phyloP scores from a whole-genome alignment of 2,113 vertebrate genomes.

The Channa maculata region DNA sequence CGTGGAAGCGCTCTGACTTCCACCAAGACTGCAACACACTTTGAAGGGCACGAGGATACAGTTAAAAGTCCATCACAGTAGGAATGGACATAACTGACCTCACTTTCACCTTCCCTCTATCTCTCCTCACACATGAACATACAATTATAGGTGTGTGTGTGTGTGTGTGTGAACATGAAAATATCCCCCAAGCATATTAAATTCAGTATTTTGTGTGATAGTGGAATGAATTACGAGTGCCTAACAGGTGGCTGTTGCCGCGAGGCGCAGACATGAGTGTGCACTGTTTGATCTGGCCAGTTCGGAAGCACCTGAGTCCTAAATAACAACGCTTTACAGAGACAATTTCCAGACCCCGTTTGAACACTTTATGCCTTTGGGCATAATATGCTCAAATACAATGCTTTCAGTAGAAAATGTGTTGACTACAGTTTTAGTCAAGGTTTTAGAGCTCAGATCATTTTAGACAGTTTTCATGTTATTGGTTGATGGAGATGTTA shows the following conservation, averaged over 20 bases:
- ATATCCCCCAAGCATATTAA: slow-evolving; percentile 12
- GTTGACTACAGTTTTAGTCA: background rate
- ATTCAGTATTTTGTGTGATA: slow-evolving; percentile 26
- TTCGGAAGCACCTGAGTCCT: slow-evolving; percentile 54
- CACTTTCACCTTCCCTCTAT: slow-evolving; percentile 44
- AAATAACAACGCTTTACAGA: slow-evolving; percentile 49
- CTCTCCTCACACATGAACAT: slow-evolving; percentile 17
- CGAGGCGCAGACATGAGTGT: slow-evolving; percentile 44
- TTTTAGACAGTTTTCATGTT: background rate
- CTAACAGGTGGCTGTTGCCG: slow-evolving; percentile 60
- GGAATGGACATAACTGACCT: slow-evolving; percentile 53
- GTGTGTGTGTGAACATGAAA: slow-evolving; percentile 6
- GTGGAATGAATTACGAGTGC: slow-evolving; percentile 50
- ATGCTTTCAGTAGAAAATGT: slow-evolving; percentile 26
- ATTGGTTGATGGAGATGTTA: slow-evolving; percentile 11
- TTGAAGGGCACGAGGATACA: slow-evolving; percentile 66
- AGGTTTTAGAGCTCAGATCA: slow-evolving; percentile 4
- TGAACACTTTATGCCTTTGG: slow-evolving; percentile 20
- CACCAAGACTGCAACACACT: slow-evolving; percentile 43
- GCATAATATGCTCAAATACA: slow-evolving; percentile 25
- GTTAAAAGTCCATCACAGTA: slow-evolving; percentile 54
- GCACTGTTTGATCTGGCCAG: slow-evolving; percentile 40
- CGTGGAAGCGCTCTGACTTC: slow-evolving; percentile 45
- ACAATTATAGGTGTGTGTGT: slow-evolving; percentile 24
- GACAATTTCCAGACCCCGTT: slow-evolving; percentile 39